Base-by-base conservation (phyloP, 2,113 vertebrate species). In the Oncorhynchus nerka region DNA sequence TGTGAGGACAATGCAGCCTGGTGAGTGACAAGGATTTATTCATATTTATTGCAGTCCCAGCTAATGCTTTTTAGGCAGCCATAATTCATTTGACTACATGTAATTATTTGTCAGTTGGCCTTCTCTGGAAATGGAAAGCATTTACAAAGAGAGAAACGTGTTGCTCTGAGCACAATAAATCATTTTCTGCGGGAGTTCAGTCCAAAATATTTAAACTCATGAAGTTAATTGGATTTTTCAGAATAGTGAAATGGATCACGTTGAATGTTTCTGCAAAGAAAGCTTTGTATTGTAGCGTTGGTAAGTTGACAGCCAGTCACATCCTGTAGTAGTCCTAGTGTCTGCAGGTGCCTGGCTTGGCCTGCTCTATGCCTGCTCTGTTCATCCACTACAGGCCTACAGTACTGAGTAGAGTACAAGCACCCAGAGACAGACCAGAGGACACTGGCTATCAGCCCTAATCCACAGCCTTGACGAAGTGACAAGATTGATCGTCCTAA, bases 141-240 rank as follows among this genome's bases (percentile, higher is more conserved):
- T 11, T 45, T 45, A 45, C 39, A 11, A 45, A 45, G 11, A 45
- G 39, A 62, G 59, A 62, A n/a, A n/a, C 32, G 55, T 64, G 32
- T 73, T 70, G 72, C 49, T 79, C 74, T 11, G 39, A 45, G 39
- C 9, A 45, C 39, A 11, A 45, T 9, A 9, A 45, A 45, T 45
- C 8, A 75, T 70, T 74, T 55, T 70, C 57, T 57, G 39, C 30
- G 2, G 5, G 59, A 62, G 59, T 22, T n/a, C 20, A 62, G 59
- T 62, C 2, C 5, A 61, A 51, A 22, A 61, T 62, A 24, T 16
- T 62, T 13, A 62, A 61, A 61, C 19, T 45, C 39, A 34, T 9
- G 39, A 45, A 45, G 48, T 48, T 80, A 80, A 83, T 77, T 74
- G 67, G 59, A 34, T 75, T 85, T 84, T 82, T 74, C 9, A 51